Conservation (phyloP, 2,888 invertebrate genomes). For the Drosophila dives region DNA sequence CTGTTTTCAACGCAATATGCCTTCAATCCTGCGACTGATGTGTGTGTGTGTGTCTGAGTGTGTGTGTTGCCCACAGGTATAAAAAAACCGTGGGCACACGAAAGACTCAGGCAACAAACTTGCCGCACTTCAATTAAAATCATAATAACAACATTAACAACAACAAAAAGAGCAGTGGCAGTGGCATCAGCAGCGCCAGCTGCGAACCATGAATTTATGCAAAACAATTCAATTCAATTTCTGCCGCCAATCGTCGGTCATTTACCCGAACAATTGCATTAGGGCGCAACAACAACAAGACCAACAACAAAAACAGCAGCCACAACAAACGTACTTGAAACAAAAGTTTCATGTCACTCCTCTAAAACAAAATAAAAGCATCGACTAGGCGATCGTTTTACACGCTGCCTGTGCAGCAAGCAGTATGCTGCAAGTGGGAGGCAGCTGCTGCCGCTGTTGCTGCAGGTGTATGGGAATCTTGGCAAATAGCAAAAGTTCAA, state of each 20-base stretch:
- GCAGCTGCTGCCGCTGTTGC: slow-evolving; percentile 31
- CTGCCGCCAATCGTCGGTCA: slow-evolving; percentile 67
- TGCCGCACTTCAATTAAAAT: slow-evolving; percentile 63
- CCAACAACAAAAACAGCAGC: slow-evolving; percentile 9
- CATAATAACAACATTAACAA: slow-evolving; percentile 15
- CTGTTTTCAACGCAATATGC: slow-evolving; percentile 41
- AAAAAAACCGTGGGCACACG: slow-evolving; percentile 62
- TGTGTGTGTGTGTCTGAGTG: slow-evolving; percentile 4
- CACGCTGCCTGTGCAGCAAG: slow-evolving; percentile 65
- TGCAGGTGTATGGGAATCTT: slow-evolving; percentile 80
- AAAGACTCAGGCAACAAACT: slow-evolving; percentile 79
- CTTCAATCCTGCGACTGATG: slow-evolving; percentile 53
- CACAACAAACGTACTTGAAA: slow-evolving; percentile 72
- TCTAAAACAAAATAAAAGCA: slow-evolving; percentile 50
- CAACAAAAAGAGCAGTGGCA: slow-evolving; percentile 1
- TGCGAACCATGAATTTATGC: slow-evolving; percentile 68
- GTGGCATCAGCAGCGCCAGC: slow-evolving; percentile 20
- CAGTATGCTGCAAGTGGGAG: slow-evolving; percentile 10
- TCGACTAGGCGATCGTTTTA: slow-evolving; percentile 58
- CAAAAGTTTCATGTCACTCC: slow-evolving; percentile 74
- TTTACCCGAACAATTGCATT: slow-evolving; percentile 66
- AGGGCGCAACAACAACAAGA: slow-evolving; percentile 50
- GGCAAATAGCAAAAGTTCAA: slow-evolving; percentile 79
- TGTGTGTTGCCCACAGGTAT: slow-evolving; percentile 2
- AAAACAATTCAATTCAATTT: slow-evolving; percentile 75